A percentile compares a stretch with the other conserved stretches of the same genome.
Conservation (phyloP, 2,797 vertebrate genomes). For the Decapterus maruadsi region DNA sequence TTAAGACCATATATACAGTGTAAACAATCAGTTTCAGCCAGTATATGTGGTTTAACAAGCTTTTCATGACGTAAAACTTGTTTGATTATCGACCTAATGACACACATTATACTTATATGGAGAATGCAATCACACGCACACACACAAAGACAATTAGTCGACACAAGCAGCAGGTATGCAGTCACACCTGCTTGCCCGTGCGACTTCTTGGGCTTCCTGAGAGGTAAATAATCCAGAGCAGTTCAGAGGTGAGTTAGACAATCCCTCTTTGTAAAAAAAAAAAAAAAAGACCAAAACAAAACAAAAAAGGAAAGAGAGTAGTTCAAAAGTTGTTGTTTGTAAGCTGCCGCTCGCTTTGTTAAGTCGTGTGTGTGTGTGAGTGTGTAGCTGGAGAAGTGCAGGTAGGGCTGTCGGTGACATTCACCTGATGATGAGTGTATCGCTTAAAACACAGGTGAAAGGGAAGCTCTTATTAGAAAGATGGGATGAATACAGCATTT, state of each 20-base stretch:
- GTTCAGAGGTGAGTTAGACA: slow-evolving; percentile 31
- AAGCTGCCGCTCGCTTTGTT: slow-evolving; percentile 39
- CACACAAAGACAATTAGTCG: slow-evolving; percentile 18
- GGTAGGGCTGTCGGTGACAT: slow-evolving; percentile 38
- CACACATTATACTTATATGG: not conserved
- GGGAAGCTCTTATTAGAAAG: slow-evolving; percentile 6
- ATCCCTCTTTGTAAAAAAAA: slow-evolving; percentile 13
- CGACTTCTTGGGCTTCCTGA: slow-evolving; percentile 67
- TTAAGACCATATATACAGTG: not conserved
- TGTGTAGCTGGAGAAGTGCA: slow-evolving; percentile 22
- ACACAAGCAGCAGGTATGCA: slow-evolving; percentile 50
- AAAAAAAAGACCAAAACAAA: not conserved
- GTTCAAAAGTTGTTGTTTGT: slow-evolving; percentile 5
- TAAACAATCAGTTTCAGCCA: not conserved
- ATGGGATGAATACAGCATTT: slow-evolving; percentile 12
- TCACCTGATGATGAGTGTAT: slow-evolving; percentile 13
- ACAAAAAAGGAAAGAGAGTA: slow-evolving; percentile 10
- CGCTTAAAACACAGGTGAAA: not conserved
- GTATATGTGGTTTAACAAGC: not conserved
- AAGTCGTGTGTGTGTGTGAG: no score
- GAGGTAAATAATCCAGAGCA: slow-evolving; percentile 63
- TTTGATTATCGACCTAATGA: slow-evolving; percentile 1
- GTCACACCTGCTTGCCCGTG: slow-evolving; percentile 52
- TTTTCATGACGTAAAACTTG: not conserved
- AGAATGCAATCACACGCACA: not conserved